Base-by-base conservation (phyloP, 2,888 invertebrate genomes). In the Andrena haemorrhoa region DNA sequence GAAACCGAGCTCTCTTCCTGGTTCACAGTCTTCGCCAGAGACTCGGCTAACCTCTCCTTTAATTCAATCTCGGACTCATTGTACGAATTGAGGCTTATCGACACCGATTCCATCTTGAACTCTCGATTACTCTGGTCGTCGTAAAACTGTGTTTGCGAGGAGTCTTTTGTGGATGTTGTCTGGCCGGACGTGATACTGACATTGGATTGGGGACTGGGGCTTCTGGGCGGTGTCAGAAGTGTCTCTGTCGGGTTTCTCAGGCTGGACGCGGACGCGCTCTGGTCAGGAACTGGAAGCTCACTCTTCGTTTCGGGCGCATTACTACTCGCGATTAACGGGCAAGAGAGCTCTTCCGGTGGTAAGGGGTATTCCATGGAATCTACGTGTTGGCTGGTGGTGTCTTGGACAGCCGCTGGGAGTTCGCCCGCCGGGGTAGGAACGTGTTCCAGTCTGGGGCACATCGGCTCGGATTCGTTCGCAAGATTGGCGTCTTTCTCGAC, bases 1-100 rank as follows among this genome's bases (percentile, higher is more conserved):
- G 87, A 86, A 75, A 87, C 71, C 79, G 79, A 80, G 83, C 79
- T 84, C 77, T 79, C 87, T 79, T 88, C 86, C 84, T 87, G 86
- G 82, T 84, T 84, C 85, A 70, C 75, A 74, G 82, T 85, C 81
- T 89, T 87, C 85, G 85, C 82, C 71, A 78, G 82, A 76, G 89
- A 85, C 74, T 89, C 88, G 79, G 89, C 88, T 84, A 92, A 88
- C 83, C 91, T 90, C 85, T 92, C 91, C 91, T 90, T 91, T 87
- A 90, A 88, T 69, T 90, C 89, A 86, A 89, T 81, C 71, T 90
- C 90, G 81, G 91, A 90, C 79, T 90, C 90, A 89, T 90, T 84
- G 89, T 88, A 90, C 63, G 91, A 91, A 86, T 90, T 89, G 72
- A 89, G 86, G 83, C 88, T 91, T 81, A 89, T 87, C 77, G 89